Evolutionary conservation across 2,888 invertebrate species (phyloP).

Genomic region (Euplagia quadripunctaria): DNA sequence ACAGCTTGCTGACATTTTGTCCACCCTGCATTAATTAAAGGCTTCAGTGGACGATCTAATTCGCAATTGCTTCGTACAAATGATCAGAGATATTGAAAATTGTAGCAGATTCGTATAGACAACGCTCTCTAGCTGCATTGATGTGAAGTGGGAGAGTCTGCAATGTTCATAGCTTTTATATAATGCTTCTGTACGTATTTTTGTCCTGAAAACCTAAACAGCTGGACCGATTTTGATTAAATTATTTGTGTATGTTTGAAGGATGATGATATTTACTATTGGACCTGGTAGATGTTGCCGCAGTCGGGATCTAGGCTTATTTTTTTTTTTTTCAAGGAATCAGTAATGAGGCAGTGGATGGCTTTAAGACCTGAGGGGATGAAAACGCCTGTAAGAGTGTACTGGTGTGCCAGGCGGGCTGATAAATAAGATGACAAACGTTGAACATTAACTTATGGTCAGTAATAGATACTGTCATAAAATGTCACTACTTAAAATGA

Average conservation of each 20-base stretch:
- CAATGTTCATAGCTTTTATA: no score
- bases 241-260: no score
- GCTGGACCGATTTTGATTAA: no score
- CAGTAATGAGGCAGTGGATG: not conserved
- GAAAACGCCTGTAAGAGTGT: not conserved
- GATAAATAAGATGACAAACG: not conserved
- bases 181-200: no score
- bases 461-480: not conserved
- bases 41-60: not conserved
- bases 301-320: no score
- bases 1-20: not conserved
- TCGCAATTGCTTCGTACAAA: not conserved
- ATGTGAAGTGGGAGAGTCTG: no score
- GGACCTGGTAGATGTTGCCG: no score
- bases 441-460: not conserved
- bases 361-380: not conserved
- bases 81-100: not conserved
- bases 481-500: not conserved
- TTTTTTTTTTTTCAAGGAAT: no score
- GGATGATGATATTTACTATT: no score
- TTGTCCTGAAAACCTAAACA: no score
- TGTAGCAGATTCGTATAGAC: not conserved
- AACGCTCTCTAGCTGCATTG: not conserved
- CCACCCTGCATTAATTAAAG: not conserved
- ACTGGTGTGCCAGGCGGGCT: not conserved